phyloP scores from a whole-genome alignment of 2,888 invertebrate species.

The Physocephala rufipes region DNA sequence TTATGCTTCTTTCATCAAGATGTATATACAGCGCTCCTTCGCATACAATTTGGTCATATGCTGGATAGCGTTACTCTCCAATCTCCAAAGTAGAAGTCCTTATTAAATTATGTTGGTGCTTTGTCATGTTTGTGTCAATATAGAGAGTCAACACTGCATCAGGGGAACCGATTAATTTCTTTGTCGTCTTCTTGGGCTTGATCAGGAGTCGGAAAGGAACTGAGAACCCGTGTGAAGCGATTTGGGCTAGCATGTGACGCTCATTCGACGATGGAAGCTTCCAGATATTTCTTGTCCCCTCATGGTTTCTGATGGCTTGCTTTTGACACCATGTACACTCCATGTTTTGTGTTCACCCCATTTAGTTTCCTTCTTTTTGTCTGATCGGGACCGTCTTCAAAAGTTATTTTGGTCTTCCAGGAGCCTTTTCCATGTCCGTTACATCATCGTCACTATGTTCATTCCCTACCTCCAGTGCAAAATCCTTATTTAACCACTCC shows the following conservation, averaged over 20 bases:
- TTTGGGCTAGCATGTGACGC: conserved; percentile 10
- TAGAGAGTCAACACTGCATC: neutral
- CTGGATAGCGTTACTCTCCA: neutral
- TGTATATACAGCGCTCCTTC: neutral
- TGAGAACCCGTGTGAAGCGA: neutral
- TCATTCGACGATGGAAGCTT: neutral
- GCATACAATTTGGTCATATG: neutral
- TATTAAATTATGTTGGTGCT: neutral
- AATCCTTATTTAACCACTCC: conserved; percentile 2
- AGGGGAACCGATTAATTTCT: neutral
- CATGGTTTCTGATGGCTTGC: conserved; percentile 2
- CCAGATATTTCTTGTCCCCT: conserved; percentile 7
- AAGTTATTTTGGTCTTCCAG: conserved; percentile 3
- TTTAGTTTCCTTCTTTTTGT: neutral
- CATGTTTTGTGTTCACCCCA: neutral
- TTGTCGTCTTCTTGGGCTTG: conserved; percentile 1
- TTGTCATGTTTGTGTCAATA: conserved; percentile 3
- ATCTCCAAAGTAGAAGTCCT: neutral
- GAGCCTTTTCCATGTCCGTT: no score
- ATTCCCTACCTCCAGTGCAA: neutral
- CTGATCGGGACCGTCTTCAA: conserved; percentile 7
- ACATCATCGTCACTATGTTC: neutral
- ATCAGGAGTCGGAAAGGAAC: neutral
- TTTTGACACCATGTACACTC: neutral
- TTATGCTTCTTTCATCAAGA: no score